Evolutionary conservation across 1,140 invertebrate species (phyloP), one percentile per base, ranked within the genome.

Genomic region (Pomacea maculata): DNA sequence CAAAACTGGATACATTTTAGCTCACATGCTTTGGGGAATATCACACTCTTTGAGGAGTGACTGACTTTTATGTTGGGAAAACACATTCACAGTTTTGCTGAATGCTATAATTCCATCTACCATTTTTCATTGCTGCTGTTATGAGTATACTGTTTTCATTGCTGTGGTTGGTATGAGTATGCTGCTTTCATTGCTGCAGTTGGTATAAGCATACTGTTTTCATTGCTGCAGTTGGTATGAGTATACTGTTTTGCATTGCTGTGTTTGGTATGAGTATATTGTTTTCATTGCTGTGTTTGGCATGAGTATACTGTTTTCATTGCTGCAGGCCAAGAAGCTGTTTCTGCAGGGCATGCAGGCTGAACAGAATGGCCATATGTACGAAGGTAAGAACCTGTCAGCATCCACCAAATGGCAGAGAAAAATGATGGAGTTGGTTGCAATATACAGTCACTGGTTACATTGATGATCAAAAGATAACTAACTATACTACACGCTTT

Each of bases 281-380:
- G 14, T 25, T 17, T 75, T 77, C 55, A 67, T 77, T 68, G 21
- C 83, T 67, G 54, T 76, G 90, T 89, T 29, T 45, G 34, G 34
- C 1, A 45, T 45, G 34, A 12, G 15, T 80, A 67, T 34, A 55
- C 64, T 77, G 14, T 25, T 25, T 75, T 77, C 55, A 67, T 79
- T 68, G 21, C 82, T 67, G 54, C 78, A 90, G 89, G 88, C 89
- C 29, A 85, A 85, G 67, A 79, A 79, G n/a, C 84, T 88, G 78
- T 92, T 91, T 83, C 67, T 91, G 64, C 84, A 87, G 78, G 91
- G 90, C 54, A 85, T 88, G 64, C 83, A 89, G 63, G 82, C 88
- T 8, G 91, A 92, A 73, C 85, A 88, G 76, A 79, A 83, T 76
- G 89, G 89, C 70, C 82, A 85, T 63, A 82, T 91, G 10, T 88